Percentiles rank a stretch among this genome's conserved stretches.
Evolutionary conservation across 2,888 invertebrate genomes (phyloP).

Genomic region (Dryococelus australis): DNA sequence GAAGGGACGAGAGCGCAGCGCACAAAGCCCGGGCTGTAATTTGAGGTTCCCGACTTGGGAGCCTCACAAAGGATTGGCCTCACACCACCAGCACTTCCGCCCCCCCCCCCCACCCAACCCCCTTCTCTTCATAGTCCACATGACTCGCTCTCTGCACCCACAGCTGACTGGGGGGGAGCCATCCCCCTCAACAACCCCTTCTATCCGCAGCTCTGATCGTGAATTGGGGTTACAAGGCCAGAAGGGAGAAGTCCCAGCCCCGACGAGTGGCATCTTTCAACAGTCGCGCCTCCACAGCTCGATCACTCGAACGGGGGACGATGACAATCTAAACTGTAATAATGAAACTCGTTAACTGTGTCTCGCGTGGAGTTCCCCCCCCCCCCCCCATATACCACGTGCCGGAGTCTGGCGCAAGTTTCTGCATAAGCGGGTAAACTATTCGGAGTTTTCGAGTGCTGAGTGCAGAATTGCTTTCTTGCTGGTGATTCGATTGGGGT

Average conservation of each 20-base stretch:
- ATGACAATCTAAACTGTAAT: not conserved
- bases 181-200: not conserved
- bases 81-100: not conserved
- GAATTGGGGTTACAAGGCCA: too few relatives aligned
- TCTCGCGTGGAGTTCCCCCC: too few relatives aligned
- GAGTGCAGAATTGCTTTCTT: too few relatives aligned
- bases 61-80: not conserved
- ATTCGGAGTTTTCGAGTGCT: too few relatives aligned
- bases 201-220: too few relatives aligned
- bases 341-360: not conserved
- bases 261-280: not conserved
- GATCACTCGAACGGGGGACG: not conserved
- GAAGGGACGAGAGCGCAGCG: not conserved
- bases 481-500: too few relatives aligned
- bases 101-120: not conserved
- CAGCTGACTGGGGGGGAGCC: not conserved
- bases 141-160: not conserved
- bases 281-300: not conserved
- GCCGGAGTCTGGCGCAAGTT: too few relatives aligned
- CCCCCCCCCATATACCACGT: too few relatives aligned
- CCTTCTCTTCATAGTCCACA: not conserved
- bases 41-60: slow-evolving; percentile 3
- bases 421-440: too few relatives aligned
- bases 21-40: not conserved
- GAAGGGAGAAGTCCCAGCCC: not conserved